phyloP scores from a whole-genome alignment of 2,888 invertebrate species.

The Eledona agricola region DNA sequence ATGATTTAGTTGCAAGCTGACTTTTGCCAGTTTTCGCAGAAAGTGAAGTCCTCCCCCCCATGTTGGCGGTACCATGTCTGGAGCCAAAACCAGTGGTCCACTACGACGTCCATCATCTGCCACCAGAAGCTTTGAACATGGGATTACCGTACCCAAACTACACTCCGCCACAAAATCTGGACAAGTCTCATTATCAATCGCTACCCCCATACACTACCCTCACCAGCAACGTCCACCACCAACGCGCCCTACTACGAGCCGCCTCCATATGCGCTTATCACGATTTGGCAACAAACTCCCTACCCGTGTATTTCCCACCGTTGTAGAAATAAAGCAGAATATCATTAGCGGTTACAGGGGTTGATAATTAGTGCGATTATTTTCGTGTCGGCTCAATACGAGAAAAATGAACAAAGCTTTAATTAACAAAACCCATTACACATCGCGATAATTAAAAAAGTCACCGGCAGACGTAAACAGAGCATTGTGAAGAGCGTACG shows the following conservation, averaged over 20 bases:
- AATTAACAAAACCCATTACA: slow-evolving; percentile 32
- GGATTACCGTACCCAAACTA: slow-evolving; percentile 30
- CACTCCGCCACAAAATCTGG: slow-evolving; percentile 17
- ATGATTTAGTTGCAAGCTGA: slow-evolving; percentile 35
- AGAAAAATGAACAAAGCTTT: slow-evolving; percentile 26
- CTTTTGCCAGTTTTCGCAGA: slow-evolving; percentile 23
- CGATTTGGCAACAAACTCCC: slow-evolving; percentile 44
- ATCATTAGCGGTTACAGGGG: slow-evolving; percentile 4
- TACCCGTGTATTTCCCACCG: slow-evolving; percentile 53
- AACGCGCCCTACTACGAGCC: slow-evolving; percentile 53
- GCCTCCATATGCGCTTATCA: slow-evolving; percentile 57
- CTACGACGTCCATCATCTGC: no score
- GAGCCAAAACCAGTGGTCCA: no score
- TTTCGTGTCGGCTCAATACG: slow-evolving; percentile 16
- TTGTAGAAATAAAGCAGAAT: slow-evolving; percentile 11
- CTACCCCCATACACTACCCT: slow-evolving; percentile 56
- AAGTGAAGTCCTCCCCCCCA: not conserved
- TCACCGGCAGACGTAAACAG: slow-evolving; percentile 46
- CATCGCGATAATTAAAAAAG: slow-evolving; percentile 49
- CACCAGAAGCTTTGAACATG: slow-evolving; percentile 37
- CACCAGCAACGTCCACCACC: slow-evolving; percentile 54
- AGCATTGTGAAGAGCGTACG: slow-evolving; percentile 45
- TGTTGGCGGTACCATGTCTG: not conserved
- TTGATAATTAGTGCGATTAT: slow-evolving; percentile 24
- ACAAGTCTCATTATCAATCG: slow-evolving; percentile 32